phyloP scores from a whole-genome alignment of 92 coral and sea anemone genomes.

The Actinernus sp. region DNA sequence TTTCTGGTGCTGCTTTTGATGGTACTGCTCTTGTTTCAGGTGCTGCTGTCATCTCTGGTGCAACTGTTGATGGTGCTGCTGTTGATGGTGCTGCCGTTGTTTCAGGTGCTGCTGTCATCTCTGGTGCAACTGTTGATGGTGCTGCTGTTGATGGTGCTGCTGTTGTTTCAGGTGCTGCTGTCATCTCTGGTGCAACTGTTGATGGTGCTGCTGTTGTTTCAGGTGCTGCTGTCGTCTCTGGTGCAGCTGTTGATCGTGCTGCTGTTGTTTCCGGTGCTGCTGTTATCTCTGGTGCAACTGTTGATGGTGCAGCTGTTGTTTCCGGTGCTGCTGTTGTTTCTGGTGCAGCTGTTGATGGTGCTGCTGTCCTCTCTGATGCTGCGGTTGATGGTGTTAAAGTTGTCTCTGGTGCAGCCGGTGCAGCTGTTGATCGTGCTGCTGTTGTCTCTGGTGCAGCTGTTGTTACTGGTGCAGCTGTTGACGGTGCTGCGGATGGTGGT shows the following conservation, averaged over 20 bases:
- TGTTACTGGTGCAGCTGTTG: background rate
- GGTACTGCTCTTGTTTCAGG: too few relatives aligned
- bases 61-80: background rate
- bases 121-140: background rate
- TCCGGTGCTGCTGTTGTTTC: slow-evolving; percentile 3
- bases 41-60: background rate
- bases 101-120: background rate
- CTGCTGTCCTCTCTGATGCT: background rate
- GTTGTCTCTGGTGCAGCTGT: slow-evolving; percentile 2
- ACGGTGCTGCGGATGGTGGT: slow-evolving; percentile 5
- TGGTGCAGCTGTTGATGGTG: background rate
- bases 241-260: too few relatives aligned
- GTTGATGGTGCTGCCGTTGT: background rate
- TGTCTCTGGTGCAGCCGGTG: background rate
- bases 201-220: slow-evolving; percentile 5
- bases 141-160: slow-evolving; percentile 1
- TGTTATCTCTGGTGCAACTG: background rate
- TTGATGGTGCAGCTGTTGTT: background rate
- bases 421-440: background rate
- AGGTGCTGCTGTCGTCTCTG: slow-evolving; percentile 1
- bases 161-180: slow-evolving; percentile 7
- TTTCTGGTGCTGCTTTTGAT: background rate
- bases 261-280: background rate
- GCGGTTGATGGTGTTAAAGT: background rate
- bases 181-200: slow-evolving; percentile 6